These are phyloP conservation scores for Orchesella cincta DNA, from an alignment of 1,140 invertebrate species.

Conservation along the genomic window DNA sequence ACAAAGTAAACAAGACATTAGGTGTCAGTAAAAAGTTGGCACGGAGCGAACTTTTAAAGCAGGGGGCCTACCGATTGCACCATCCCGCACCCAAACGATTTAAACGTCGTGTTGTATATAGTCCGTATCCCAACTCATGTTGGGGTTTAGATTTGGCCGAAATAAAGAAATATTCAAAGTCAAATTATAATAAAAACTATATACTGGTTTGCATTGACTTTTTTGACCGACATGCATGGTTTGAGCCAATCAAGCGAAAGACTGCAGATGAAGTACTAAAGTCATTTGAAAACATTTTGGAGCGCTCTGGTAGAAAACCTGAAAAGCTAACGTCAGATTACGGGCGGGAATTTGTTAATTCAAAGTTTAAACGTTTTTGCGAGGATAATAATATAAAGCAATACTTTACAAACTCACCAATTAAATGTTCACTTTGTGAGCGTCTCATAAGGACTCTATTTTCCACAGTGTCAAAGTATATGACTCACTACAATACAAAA, in stretches of 20 bases:
- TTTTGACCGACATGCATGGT: conserved; percentile 4
- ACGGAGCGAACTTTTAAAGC: neutral
- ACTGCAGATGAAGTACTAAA: neutral
- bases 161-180: neutral
- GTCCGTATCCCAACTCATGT: neutral
- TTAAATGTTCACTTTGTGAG: conserved; percentile 32
- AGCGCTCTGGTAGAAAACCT: neutral
- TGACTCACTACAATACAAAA: conserved; percentile 26
- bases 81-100: neutral
- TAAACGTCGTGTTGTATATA: neutral
- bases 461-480: conserved; percentile 7
- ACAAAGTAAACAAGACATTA: neutral
- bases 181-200: conserved; percentile 12
- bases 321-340: conserved; percentile 8
- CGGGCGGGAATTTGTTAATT: conserved; percentile 32
- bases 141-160: neutral
- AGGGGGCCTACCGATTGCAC: neutral
- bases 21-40: neutral
- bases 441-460: conserved; percentile 30
- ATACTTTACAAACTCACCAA: neutral
- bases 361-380: neutral
- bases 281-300: conserved; percentile 29
- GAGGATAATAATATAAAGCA: conserved; percentile 20
- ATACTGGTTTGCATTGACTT: neutral
- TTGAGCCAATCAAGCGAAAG: conserved; percentile 30